Evolutionary conservation across 1,140 invertebrate species (phyloP).

Genomic region (Drosophila ohnishii): DNA sequence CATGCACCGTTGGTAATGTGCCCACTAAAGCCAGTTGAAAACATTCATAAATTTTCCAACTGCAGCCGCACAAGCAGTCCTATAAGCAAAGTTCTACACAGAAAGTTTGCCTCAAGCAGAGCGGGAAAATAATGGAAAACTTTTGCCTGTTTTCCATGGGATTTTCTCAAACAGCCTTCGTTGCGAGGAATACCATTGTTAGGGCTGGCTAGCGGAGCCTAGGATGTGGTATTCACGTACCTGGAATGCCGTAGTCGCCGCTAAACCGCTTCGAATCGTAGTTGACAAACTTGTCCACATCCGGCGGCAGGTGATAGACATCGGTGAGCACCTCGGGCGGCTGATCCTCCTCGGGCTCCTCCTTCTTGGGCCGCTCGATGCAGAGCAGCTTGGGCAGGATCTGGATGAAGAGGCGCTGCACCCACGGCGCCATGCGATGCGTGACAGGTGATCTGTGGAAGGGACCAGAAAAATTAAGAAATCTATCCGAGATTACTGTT

Average conservation of each 20-base stretch:
- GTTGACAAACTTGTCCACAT: constrained; percentile 88
- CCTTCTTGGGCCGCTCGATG: constrained; percentile 92
- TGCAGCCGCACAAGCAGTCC: constrained; percentile 24
- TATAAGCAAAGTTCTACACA: constrained; percentile 59
- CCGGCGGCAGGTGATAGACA: constrained; percentile 88
- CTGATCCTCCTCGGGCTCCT: constrained; percentile 87
- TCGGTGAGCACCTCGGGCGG: constrained; percentile 88
- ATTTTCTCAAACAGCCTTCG: constrained; percentile 15
- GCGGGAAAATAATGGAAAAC: constrained; percentile 51
- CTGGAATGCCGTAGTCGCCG: constrained; percentile 89
- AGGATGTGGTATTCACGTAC: constrained; percentile 52
- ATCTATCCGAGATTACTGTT: no score
- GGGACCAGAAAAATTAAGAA: not conserved
- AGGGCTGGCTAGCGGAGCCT: not conserved
- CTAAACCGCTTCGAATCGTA: constrained; percentile 87
- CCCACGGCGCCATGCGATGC: constrained; percentile 96
- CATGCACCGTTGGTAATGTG: constrained; percentile 37
- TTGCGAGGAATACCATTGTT: constrained; percentile 27
- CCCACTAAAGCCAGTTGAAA: constrained; percentile 67
- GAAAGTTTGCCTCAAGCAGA: constrained; percentile 54
- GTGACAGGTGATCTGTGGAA: constrained; percentile 92
- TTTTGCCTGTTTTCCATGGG: constrained; percentile 37
- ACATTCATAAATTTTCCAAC: constrained; percentile 70
- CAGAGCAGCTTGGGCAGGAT: constrained; percentile 93
- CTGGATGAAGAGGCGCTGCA: constrained; percentile 93